Percentiles rank a stretch among this genome's conserved stretches.
Conservation (phyloP, 1,140 invertebrate genomes). For the Choristoneura fumiferana region DNA sequence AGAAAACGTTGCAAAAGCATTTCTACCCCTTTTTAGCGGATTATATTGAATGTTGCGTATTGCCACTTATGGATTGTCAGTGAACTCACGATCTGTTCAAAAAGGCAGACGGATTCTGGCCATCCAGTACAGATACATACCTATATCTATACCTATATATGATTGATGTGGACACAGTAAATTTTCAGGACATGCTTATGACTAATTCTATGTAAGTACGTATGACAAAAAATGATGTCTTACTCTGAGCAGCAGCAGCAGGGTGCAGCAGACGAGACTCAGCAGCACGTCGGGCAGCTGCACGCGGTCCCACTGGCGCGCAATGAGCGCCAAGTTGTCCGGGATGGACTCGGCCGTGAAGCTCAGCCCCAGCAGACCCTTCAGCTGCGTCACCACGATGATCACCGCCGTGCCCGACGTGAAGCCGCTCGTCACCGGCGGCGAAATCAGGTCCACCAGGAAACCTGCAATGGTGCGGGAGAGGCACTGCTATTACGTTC, state of each 20-base stretch:
- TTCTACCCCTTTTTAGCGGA: too few species aligned
- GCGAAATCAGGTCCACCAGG: slow-evolving; percentile 95
- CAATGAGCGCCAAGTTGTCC: slow-evolving; percentile 81
- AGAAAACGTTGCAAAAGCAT: too few species aligned
- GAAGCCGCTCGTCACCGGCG: slow-evolving; percentile 94
- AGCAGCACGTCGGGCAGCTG: slow-evolving; percentile 81
- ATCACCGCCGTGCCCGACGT: slow-evolving; percentile 95
- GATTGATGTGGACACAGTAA: too few species aligned
- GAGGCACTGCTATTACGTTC: too few species aligned
- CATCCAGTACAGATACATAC: too few species aligned
- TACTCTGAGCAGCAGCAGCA: slow-evolving; percentile 84
- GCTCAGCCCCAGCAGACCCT: slow-evolving; percentile 87
- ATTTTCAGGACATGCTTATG: too few species aligned
- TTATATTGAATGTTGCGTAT: too few species aligned
- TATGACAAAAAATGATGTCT: slow-evolving; percentile 30
- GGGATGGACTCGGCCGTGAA: slow-evolving; percentile 81
- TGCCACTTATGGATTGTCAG: too few species aligned
- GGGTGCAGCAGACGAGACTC: slow-evolving; percentile 82
- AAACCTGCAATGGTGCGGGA: slow-evolving; percentile 87
- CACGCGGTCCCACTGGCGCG: slow-evolving; percentile 78
- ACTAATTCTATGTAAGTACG: too few species aligned
- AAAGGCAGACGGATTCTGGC: too few species aligned
- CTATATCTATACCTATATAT: too few species aligned
- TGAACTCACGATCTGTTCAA: too few species aligned
- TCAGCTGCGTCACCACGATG: slow-evolving; percentile 93